A percentile compares a stretch with the other conserved stretches of the same genome.
phyloP scores from a whole-genome alignment of 1,140 invertebrate genomes.

The Tribolium castaneum region DNA sequence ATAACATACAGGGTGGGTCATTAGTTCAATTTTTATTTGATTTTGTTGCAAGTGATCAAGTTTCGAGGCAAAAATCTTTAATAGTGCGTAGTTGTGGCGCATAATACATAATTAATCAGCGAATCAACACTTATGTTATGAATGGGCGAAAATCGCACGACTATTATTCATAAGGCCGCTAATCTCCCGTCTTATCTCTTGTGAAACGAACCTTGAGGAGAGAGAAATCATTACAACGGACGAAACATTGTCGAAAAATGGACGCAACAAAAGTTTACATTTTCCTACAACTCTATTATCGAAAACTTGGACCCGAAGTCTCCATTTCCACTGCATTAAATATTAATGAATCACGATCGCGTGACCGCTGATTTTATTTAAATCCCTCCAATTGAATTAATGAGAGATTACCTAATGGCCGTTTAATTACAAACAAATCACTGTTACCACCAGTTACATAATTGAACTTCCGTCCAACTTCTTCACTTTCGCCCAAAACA shows the following conservation, averaged over 20 bases:
- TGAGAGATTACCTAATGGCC: not conserved
- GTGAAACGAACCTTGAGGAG: conserved; percentile 14
- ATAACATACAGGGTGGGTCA: too few relatives aligned
- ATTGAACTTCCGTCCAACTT: not conserved
- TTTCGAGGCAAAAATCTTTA: too few relatives aligned
- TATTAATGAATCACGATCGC: not conserved
- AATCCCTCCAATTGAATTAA: conserved; percentile 10
- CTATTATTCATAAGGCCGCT: conserved; percentile 17
- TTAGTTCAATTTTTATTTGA: too few relatives aligned
- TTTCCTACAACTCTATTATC: not conserved
- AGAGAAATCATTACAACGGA: conserved; percentile 19
- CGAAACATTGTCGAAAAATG: conserved; percentile 6
- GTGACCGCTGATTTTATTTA: not conserved
- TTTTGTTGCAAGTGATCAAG: too few relatives aligned
- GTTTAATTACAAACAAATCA: not conserved
- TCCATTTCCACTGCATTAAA: not conserved
- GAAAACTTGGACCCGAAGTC: not conserved
- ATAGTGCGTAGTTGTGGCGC: not conserved
- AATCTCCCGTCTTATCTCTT: conserved; percentile 10
- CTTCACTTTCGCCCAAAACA: not conserved
- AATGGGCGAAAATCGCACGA: conserved; percentile 24
- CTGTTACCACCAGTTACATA: not conserved
- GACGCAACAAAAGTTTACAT: not conserved
- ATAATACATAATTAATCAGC: conserved; percentile 34
- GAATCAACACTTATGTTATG: not conserved